A percentile compares a stretch with the other conserved stretches of the same genome.
Evolutionary conservation across 2,797 vertebrate genomes (phyloP).

Genomic region (Myotis pilosus): DNA sequence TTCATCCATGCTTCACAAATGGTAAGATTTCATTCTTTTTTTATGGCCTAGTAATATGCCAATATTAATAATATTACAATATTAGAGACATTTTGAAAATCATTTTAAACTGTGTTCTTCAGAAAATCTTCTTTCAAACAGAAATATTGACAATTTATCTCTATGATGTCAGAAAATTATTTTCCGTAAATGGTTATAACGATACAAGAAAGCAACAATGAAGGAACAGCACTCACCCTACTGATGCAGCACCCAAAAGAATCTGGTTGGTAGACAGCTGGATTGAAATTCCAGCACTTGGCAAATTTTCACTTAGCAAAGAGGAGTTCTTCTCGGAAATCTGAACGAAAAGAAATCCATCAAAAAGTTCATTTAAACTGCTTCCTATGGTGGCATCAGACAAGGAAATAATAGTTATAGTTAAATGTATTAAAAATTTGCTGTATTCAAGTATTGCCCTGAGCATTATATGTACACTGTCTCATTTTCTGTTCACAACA

Average conservation of each 20-base stretch:
- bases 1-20: neutral
- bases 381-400: neutral
- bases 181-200: neutral
- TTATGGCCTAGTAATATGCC: neutral
- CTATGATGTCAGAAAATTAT: neutral
- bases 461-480: neutral
- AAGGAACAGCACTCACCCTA: conserved; percentile 54
- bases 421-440: neutral
- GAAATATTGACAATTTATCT: conserved; percentile 19
- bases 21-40: neutral
- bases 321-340: conserved; percentile 64
- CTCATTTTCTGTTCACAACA: neutral
- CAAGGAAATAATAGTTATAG: neutral
- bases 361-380: neutral
- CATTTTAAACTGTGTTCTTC: conserved; percentile 18
- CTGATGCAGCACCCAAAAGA: conserved; percentile 52
- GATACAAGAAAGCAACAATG: neutral
- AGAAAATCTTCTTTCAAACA: neutral
- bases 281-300: conserved; percentile 59
- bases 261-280: conserved; percentile 31
- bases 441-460: neutral
- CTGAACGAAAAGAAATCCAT: conserved; percentile 74
- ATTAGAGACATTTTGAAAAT: neutral
- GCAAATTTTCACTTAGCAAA: conserved; percentile 64
- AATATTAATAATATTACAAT: neutral